Evolutionary conservation across 2,113 vertebrate species (phyloP).

Genomic region (Heptranchias perlo): DNA sequence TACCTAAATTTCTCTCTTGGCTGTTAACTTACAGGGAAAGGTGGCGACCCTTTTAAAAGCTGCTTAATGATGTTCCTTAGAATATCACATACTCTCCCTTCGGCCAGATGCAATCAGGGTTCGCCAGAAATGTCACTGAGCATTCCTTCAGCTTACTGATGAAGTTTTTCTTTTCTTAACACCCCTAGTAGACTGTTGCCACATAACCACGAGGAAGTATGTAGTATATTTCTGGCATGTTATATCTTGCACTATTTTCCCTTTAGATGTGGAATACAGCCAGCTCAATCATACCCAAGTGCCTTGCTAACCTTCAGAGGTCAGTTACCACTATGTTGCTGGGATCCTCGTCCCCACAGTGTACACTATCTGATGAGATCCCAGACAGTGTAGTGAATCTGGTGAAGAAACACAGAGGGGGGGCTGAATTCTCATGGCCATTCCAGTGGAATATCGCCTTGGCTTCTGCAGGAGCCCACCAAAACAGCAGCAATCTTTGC

Average conservation of each 20-base stretch:
- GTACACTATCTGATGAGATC: neutral
- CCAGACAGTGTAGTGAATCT: too few species aligned
- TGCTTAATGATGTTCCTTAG: neutral
- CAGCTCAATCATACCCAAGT: neutral
- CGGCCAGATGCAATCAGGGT: neutral
- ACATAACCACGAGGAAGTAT: neutral
- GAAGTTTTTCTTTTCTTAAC: neutral
- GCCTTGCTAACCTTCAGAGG: neutral
- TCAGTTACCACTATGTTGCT: neutral
- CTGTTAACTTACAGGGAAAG: neutral
- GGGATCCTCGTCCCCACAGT: neutral
- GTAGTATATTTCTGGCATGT: neutral
- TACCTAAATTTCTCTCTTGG: neutral
- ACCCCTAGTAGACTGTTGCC: neutral
- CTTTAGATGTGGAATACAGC: neutral
- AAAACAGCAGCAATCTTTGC: neutral
- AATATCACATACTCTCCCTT: neutral
- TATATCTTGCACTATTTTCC: neutral
- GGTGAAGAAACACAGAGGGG: too few species aligned
- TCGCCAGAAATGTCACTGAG: neutral
- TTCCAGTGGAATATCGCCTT: neutral
- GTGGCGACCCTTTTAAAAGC: neutral
- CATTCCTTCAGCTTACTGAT: neutral
- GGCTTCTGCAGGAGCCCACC: neutral
- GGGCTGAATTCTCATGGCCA: neutral